Evolutionary conservation across 2,113 vertebrate genomes (phyloP).

Genomic region (Sarotherodon lohbergeri): DNA sequence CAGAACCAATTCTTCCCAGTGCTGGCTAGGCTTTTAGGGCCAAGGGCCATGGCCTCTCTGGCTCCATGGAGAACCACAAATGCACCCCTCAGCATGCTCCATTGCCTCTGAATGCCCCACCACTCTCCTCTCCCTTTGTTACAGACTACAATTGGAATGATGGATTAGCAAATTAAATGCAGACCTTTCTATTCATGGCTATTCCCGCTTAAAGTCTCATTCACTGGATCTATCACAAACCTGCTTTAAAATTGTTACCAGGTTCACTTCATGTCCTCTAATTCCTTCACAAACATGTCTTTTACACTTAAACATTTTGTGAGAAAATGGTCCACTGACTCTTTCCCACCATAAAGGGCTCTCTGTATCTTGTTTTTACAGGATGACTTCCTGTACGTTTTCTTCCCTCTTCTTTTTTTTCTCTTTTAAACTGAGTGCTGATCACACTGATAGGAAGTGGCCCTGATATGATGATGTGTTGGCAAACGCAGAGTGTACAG

Average conservation of each 20-base stretch:
- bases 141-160: conserved; percentile 58
- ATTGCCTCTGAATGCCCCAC: conserved; percentile 57
- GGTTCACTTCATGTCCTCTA: conserved; percentile 9
- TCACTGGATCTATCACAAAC: conserved; percentile 30
- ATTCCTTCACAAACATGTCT: conserved; percentile 1
- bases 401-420: background rate
- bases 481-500: conserved; percentile 15
- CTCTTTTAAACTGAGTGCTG: background rate
- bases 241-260: conserved; percentile 16
- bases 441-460: conserved; percentile 36
- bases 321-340: background rate
- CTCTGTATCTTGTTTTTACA: conserved; percentile 38
- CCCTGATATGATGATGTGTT: conserved; percentile 37
- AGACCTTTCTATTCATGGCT: conserved; percentile 55
- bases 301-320: background rate
- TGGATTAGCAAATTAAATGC: conserved; percentile 70
- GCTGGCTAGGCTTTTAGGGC: conserved; percentile 46
- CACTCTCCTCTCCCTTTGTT: conserved; percentile 59
- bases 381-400: conserved; percentile 26
- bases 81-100: conserved; percentile 56
- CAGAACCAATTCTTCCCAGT: conserved; percentile 52
- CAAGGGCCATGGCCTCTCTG: conserved; percentile 55
- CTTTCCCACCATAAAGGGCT: background rate
- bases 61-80: conserved; percentile 56
- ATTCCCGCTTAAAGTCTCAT: conserved; percentile 41